Percentiles rank a stretch among this genome's conserved stretches.
These are phyloP conservation scores for Semnopithecus entellus DNA, from an alignment of 2,113 vertebrate genomes.

Conservation along the genomic window DNA sequence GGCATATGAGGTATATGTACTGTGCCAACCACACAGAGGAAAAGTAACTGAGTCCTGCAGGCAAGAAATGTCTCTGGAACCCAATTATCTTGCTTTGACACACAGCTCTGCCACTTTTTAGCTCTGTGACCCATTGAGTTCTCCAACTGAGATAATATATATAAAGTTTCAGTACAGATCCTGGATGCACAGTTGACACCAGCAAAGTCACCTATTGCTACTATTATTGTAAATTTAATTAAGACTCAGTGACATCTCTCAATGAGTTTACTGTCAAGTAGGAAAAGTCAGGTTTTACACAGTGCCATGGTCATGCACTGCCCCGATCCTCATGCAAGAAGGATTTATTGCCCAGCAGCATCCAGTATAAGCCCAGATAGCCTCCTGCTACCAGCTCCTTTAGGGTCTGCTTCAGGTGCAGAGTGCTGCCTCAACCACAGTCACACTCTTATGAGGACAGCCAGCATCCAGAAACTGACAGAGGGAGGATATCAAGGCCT, in stretches of 20 bases:
- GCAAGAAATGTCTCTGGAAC: not conserved
- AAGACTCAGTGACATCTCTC: not conserved
- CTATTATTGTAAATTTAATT: not conserved
- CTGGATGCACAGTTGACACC: not conserved
- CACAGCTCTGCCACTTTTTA: not conserved
- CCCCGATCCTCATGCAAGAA: not conserved
- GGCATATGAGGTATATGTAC: not conserved
- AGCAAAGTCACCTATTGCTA: not conserved
- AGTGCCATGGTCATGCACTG: not conserved
- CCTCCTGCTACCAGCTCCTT: not conserved
- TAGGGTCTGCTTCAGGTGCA: not conserved
- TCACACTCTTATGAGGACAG: too few relatives aligned
- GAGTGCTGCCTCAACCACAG: not conserved
- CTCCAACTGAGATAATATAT: not conserved
- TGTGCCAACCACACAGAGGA: not conserved
- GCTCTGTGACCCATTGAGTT: not conserved
- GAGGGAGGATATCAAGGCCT: rapidly evolving
- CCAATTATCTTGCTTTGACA: not conserved
- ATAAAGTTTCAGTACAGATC: not conserved
- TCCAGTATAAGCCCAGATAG: too few relatives aligned
- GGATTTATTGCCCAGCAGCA: too few relatives aligned
- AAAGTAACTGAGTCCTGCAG: not conserved
- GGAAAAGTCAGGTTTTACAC: not conserved
- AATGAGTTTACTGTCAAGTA: not conserved
- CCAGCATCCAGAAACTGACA: not conserved